Base-by-base conservation (phyloP, 1,140 invertebrate species). In the Pseudachorutes palmiensis region DNA sequence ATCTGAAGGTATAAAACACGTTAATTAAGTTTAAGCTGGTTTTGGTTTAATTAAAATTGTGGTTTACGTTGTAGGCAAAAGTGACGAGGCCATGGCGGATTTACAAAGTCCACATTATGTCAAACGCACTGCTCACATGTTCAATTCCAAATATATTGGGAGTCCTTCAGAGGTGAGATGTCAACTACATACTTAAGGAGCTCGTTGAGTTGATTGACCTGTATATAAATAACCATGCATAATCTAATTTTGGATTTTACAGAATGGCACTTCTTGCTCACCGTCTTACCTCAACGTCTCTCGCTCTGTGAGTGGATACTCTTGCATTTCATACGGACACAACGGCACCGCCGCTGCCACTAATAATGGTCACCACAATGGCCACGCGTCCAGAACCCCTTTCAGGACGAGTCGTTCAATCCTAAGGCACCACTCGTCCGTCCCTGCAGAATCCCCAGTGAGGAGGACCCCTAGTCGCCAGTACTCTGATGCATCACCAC, bases 291-390 rank as follows among this genome's bases (percentile, higher is more conserved):
- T 94, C 55, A 89, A 88, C 75, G 79, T 94, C 61, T 90, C 91
- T 60, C 92, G 91, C 76, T 91, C 89, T 22, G 89, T 94, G 30
- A 92, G 89, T 79, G 92, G 92, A 12, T 94, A 94, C 76, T 89
- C 88, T 0, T 88, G 88, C 73, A 48, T 73, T 19, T 67, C 69
- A 1, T 73, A 73, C 45, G n/a, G 64, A 66, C 12, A 67, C 49
- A 28, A 36, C 60, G 28, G 26, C 64, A 48, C 12, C 45, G 45
- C 12, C 63, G 24, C 60, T 19, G 19, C 36, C 9, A 45, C 9
- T 19, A 19, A 45, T 45, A 19, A 19, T 12, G 36, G 36, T 45
- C 36, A 45, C 36, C 36, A 45, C 9, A 19, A 19, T 12, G 36
- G 19, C 36, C 19, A 12, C 36, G 36, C 36, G 19, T 19, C 36